Percentiles rank a stretch among this genome's conserved stretches.
These are phyloP conservation scores for Perizoma flavofasciatum DNA, from an alignment of 2,888 invertebrate genomes.

Conservation along the genomic window DNA sequence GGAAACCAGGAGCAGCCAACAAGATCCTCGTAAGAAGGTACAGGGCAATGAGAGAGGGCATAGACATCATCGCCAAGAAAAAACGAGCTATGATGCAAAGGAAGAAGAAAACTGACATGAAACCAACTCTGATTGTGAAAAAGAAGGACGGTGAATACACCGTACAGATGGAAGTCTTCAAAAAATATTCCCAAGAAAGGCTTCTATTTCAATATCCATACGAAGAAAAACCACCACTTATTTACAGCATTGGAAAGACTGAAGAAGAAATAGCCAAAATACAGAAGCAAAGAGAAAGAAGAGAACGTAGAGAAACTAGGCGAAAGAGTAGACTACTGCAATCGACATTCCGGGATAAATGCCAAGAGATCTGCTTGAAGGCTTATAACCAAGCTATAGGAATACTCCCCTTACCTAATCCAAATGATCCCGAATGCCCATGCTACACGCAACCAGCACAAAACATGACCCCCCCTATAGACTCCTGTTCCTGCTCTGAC, in stretches of 20 bases:
- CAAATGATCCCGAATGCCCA: constrained; percentile 71
- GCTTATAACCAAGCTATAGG: constrained; percentile 79
- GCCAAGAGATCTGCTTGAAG: constrained; percentile 78
- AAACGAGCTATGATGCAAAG: constrained; percentile 68
- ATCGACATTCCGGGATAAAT: constrained; percentile 73
- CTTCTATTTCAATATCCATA: constrained; percentile 72
- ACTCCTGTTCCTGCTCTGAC: constrained; percentile 77
- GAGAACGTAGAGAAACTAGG: constrained; percentile 70
- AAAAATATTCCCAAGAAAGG: constrained; percentile 74
- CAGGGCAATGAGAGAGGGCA: constrained; percentile 63
- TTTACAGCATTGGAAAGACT: constrained; percentile 73
- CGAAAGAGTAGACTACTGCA: constrained; percentile 70
- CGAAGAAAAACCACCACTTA: constrained; percentile 70
- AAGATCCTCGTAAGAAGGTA: constrained; percentile 69
- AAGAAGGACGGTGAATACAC: constrained; percentile 72
- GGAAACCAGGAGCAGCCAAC: constrained; percentile 75
- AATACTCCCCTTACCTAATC: constrained; percentile 65
- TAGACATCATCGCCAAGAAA: constrained; percentile 69
- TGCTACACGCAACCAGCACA: constrained; percentile 53
- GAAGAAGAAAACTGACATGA: constrained; percentile 72
- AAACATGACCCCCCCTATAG: constrained; percentile 54
- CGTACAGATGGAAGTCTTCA: constrained; percentile 77
- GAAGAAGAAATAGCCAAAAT: constrained; percentile 66
- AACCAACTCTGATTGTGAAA: constrained; percentile 66
- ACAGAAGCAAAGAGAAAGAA: constrained; percentile 65